These are phyloP conservation scores for Manacus vitellinus DNA, from an alignment of 2,113 vertebrate species.

Conservation along the genomic window DNA sequence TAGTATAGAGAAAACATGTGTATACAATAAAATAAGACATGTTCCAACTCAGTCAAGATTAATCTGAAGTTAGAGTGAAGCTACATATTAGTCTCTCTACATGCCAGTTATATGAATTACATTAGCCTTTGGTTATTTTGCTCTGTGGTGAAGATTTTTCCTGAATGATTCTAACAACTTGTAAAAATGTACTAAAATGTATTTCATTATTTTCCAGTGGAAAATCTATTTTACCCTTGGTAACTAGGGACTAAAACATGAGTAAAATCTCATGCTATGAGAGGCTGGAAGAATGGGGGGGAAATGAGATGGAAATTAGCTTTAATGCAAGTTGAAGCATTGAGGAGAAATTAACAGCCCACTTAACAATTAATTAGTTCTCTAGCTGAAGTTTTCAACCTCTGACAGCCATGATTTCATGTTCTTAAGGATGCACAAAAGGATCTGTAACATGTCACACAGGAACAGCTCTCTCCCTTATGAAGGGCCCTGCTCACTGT, in stretches of 20 bases:
- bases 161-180: neutral
- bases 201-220: neutral
- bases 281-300: neutral
- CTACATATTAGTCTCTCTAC: neutral
- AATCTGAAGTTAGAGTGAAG: neutral
- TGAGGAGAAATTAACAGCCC: neutral
- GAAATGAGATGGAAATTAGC: neutral
- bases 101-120: neutral
- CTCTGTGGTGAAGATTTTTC: neutral
- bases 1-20: neutral
- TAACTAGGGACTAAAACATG: neutral
- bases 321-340: neutral
- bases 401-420: neutral
- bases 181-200: neutral
- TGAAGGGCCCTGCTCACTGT: neutral
- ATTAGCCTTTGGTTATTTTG: neutral
- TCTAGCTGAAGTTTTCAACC: neutral
- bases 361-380: neutral
- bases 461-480: neutral
- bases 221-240: neutral
- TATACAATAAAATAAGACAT: neutral
- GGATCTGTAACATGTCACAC: neutral
- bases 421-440: neutral
- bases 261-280: neutral
- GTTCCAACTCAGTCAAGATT: neutral